These are phyloP conservation scores for Seriola rivoliana DNA, from an alignment of 2,113 vertebrate genomes.

Conservation along the genomic window DNA sequence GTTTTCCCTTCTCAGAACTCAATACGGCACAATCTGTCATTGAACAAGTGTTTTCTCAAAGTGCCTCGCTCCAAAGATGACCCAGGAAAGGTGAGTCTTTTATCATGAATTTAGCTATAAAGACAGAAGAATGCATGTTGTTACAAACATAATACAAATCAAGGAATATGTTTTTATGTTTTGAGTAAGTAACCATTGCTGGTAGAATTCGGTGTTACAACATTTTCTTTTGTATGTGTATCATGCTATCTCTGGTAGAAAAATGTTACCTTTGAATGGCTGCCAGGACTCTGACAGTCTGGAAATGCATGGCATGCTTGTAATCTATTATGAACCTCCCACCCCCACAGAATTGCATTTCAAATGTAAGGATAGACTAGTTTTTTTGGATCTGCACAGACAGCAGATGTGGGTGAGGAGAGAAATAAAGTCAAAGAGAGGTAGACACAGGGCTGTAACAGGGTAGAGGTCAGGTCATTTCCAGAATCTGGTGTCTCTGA, in stretches of 20 bases:
- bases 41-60: constrained; percentile 91
- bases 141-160: background rate
- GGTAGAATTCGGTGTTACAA: constrained; percentile 38
- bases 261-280: constrained; percentile 74
- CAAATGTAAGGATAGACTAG: constrained; percentile 58
- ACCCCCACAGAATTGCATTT: constrained; percentile 69
- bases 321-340: constrained; percentile 74
- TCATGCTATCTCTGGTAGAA: constrained; percentile 64
- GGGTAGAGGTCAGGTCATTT: constrained; percentile 46
- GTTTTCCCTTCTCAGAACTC: constrained; percentile 81
- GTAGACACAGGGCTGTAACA: constrained; percentile 26
- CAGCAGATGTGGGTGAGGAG: constrained; percentile 41
- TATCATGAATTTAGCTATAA: constrained; percentile 9
- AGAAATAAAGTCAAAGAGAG: constrained; percentile 34
- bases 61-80: constrained; percentile 90
- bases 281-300: constrained; percentile 77
- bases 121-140: constrained; percentile 4
- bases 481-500: constrained; percentile 38
- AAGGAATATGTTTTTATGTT: constrained; percentile 34
- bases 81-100: constrained; percentile 86
- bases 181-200: constrained; percentile 17
- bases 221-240: constrained; percentile 37
- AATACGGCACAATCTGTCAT: constrained; percentile 88
- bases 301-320: constrained; percentile 75
- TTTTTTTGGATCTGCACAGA: constrained; percentile 45